phyloP scores from a whole-genome alignment of 2,888 invertebrate species.

The Strigamia maritima region DNA sequence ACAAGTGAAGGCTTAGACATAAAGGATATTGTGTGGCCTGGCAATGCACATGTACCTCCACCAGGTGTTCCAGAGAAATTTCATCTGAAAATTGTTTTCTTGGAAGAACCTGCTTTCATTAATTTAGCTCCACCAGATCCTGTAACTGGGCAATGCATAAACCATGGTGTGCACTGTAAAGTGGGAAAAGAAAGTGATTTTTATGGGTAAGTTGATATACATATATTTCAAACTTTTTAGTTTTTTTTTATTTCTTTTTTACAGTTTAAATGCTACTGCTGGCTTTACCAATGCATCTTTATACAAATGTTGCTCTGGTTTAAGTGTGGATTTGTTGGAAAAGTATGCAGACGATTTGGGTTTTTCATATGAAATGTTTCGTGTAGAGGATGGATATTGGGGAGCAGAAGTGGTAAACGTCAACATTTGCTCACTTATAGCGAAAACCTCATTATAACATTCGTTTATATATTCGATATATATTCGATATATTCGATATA shows the following conservation, averaged over 20 bases:
- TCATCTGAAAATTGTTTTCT: constrained; percentile 80
- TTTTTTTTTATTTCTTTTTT: not conserved
- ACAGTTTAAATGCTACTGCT: not conserved
- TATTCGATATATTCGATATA: no score
- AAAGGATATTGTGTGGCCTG: constrained; percentile 98
- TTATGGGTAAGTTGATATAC: not conserved
- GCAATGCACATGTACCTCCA: constrained; percentile 90
- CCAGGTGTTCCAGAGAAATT: constrained; percentile 98
- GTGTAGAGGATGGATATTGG: constrained; percentile 82
- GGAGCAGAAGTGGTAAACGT: constrained; percentile 67
- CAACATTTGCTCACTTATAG: not conserved
- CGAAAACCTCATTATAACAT: not conserved
- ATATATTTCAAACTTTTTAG: not conserved
- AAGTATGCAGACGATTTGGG: constrained; percentile 91
- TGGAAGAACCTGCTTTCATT: constrained; percentile 94
- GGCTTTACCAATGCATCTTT: not conserved
- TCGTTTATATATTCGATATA: no score
- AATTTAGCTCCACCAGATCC: constrained; percentile 90
- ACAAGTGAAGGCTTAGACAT: constrained; percentile 70
- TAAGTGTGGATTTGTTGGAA: constrained; percentile 93
- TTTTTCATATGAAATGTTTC: constrained; percentile 90
- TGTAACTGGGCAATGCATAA: constrained; percentile 83
- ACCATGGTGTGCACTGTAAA: constrained; percentile 82
- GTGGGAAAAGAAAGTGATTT: constrained; percentile 20
- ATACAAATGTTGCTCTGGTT: constrained; percentile 90